Percentiles rank a stretch among this genome's conserved stretches.
Evolutionary conservation across 2,113 vertebrate species (phyloP).

Genomic region (Epinephelus fuscoguttatus): DNA sequence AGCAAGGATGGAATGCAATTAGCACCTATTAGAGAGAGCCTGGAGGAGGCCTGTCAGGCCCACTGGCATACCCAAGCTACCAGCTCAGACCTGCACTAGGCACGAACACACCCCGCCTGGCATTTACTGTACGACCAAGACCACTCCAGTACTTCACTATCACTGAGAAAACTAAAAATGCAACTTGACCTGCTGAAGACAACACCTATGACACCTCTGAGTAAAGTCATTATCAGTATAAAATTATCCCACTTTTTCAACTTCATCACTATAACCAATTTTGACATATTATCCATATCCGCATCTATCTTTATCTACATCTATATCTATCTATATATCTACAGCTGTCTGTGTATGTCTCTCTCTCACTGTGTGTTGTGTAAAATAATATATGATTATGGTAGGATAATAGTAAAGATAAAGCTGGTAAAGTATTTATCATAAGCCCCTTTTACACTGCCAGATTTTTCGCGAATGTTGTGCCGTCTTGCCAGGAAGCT

Average conservation of each 20-base stretch:
- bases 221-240: background rate
- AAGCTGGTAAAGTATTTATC: too few relatives aligned
- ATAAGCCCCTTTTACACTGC: too few relatives aligned
- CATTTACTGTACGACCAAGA: slow-evolving; percentile 11
- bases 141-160: background rate
- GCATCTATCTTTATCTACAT: too few relatives aligned
- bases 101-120: slow-evolving; percentile 67
- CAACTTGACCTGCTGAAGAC: background rate
- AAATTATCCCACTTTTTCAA: background rate
- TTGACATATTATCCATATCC: background rate
- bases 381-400: too few relatives aligned
- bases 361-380: too few relatives aligned
- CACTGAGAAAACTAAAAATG: background rate
- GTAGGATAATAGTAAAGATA: too few relatives aligned
- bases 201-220: background rate
- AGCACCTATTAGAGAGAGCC: slow-evolving; percentile 86
- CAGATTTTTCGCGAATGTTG: too few relatives aligned
- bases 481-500: too few relatives aligned
- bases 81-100: slow-evolving; percentile 34
- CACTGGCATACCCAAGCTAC: slow-evolving; percentile 29
- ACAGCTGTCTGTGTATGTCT: too few relatives aligned
- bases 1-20: slow-evolving; percentile 88
- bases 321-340: too few relatives aligned
- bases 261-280: background rate
- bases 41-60: slow-evolving; percentile 79